phyloP scores from a whole-genome alignment of 2,797 vertebrate genomes.

The Pyrocephalus nanus region DNA sequence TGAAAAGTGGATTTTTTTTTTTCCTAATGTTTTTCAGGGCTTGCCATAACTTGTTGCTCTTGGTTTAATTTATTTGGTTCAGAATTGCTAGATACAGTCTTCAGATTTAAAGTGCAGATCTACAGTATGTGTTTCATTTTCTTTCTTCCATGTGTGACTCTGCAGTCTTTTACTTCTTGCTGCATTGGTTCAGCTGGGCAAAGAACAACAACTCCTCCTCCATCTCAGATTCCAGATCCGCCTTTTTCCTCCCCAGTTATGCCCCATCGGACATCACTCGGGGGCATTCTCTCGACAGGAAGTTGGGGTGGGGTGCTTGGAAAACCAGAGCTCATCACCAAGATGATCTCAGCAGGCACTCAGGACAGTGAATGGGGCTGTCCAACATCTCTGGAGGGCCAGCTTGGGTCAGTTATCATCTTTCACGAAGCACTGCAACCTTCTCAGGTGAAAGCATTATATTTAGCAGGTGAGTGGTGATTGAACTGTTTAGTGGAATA shows the following conservation, averaged over 20 bases:
- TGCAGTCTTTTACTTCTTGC: constrained; percentile 92
- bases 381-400: constrained; percentile 94
- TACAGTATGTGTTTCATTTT: neutral
- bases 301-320: constrained; percentile 86
- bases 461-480: constrained; percentile 83
- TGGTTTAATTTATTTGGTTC: neutral
- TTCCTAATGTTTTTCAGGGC: neutral
- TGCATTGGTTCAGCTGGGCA: constrained; percentile 97
- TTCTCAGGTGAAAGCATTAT: constrained; percentile 89
- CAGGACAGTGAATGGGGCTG: constrained; percentile 98
- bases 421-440: constrained; percentile 90
- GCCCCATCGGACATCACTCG: constrained; percentile 86
- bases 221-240: constrained; percentile 95
- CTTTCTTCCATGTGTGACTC: neutral
- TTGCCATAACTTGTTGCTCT: neutral
- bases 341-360: constrained; percentile 95
- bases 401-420: constrained; percentile 90
- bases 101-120: neutral
- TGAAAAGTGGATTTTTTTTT: neutral
- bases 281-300: constrained; percentile 86
- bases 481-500: neutral
- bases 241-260: constrained; percentile 84
- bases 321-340: constrained; percentile 89
- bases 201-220: constrained; percentile 94
- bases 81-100: neutral